phyloP scores from a whole-genome alignment of 2,113 vertebrate species.

The Sterrhoptilus dennistouni region DNA sequence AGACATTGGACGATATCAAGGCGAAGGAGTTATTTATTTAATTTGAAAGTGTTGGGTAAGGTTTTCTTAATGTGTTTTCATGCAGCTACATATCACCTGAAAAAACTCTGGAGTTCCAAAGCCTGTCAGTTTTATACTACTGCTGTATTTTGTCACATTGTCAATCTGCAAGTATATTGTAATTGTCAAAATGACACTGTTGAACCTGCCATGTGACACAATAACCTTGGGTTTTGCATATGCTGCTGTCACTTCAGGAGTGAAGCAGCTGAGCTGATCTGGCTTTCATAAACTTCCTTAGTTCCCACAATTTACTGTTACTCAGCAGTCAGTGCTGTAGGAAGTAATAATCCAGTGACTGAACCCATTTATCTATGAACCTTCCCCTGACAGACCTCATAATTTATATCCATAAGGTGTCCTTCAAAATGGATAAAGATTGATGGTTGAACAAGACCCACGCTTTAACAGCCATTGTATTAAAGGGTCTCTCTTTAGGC shows the following conservation, averaged over 20 bases:
- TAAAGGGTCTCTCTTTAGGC: neutral
- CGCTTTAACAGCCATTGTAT: neutral
- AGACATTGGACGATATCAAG: neutral
- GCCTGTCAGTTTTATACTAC: neutral
- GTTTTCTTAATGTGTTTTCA: neutral
- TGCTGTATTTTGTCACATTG: neutral
- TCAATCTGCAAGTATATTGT: neutral
- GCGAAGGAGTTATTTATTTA: neutral
- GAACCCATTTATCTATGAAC: constrained; percentile 48
- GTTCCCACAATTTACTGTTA: neutral
- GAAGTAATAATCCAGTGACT: constrained; percentile 29
- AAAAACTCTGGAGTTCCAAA: neutral
- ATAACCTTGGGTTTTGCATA: constrained; percentile 24
- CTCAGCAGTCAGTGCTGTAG: constrained; percentile 6
- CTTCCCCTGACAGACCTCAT: constrained; percentile 51
- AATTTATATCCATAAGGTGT: constrained; percentile 58
- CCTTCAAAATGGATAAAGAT: constrained; percentile 50
- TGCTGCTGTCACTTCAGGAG: neutral
- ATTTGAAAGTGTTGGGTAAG: neutral
- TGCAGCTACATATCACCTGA: neutral
- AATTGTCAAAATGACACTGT: neutral
- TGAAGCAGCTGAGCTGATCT: neutral
- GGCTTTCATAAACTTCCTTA: constrained; percentile 4
- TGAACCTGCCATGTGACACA: neutral
- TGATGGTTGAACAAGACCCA: constrained; percentile 2